Percentiles rank a stretch among this genome's conserved stretches.
phyloP scores from a whole-genome alignment of 2,888 invertebrate genomes.

The Smittia sp. region DNA sequence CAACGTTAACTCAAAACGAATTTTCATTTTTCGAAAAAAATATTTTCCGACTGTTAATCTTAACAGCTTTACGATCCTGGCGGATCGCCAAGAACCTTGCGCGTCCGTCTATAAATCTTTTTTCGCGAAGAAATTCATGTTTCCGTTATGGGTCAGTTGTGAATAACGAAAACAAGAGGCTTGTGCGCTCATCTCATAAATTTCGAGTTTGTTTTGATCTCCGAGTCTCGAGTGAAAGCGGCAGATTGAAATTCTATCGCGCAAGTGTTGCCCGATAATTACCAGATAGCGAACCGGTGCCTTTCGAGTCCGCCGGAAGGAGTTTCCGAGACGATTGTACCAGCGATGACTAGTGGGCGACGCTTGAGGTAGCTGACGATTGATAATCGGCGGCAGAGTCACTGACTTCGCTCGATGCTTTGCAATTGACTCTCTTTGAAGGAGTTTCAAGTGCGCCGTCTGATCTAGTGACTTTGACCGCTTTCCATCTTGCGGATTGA shows the following conservation, averaged over 20 bases:
- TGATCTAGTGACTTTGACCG: conserved; percentile 32
- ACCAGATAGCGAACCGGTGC: not conserved
- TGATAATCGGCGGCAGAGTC: conserved; percentile 42
- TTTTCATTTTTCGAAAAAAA: conserved; percentile 12
- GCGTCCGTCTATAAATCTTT: not conserved
- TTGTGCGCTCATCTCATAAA: not conserved
- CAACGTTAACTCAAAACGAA: not conserved
- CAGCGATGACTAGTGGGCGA: conserved; percentile 35
- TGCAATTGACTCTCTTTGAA: not conserved
- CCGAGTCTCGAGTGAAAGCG: not conserved
- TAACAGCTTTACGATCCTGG: not conserved
- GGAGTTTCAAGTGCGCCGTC: not conserved
- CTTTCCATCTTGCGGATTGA: not conserved
- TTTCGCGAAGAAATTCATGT: not conserved
- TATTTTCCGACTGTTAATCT: not conserved
- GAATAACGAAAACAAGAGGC: not conserved
- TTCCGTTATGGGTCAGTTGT: not conserved
- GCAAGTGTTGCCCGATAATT: not conserved
- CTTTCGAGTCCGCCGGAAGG: conserved; percentile 41
- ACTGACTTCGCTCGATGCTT: conserved; percentile 46
- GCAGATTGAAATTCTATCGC: not conserved
- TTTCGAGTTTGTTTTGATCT: not conserved
- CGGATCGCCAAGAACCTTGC: not conserved
- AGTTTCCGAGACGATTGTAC: conserved; percentile 43
- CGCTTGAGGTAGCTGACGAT: conserved; percentile 11